Conservation (phyloP, 1,140 invertebrate species). For the Drosophila subobscura region DNA sequence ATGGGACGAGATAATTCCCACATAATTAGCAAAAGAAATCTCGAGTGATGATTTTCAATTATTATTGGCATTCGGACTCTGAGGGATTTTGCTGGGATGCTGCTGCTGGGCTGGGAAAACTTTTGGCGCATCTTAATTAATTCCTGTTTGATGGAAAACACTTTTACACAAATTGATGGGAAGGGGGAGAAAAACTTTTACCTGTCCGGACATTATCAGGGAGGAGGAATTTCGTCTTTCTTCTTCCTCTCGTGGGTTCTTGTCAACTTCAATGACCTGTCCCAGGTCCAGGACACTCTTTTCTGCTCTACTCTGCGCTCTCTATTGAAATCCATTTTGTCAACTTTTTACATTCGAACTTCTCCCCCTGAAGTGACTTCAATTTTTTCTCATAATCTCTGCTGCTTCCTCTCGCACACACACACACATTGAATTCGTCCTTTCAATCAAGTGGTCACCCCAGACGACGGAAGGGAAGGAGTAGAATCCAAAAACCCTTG, state of each 20-base stretch:
- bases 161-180: slow-evolving; percentile 77
- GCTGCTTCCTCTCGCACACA: slow-evolving; percentile 24
- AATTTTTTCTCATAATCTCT: slow-evolving; percentile 75
- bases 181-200: slow-evolving; percentile 65
- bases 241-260: slow-evolving; percentile 10
- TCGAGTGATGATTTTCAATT: slow-evolving; percentile 82
- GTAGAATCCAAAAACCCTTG: slow-evolving; percentile 25
- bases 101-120: slow-evolving; percentile 24
- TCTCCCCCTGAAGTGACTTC: slow-evolving; percentile 45
- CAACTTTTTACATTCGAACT: slow-evolving; percentile 70
- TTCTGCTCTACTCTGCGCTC: slow-evolving; percentile 1
- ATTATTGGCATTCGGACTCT: slow-evolving; percentile 56
- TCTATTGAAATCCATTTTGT: slow-evolving; percentile 67
- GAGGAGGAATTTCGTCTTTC: slow-evolving; percentile 18
- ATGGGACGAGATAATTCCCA: slow-evolving; percentile 68
- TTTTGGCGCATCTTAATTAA: slow-evolving; percentile 77
- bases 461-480: too few relatives aligned
- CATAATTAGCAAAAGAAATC: slow-evolving; percentile 76
- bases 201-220: slow-evolving; percentile 53
- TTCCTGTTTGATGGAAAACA: slow-evolving; percentile 81
- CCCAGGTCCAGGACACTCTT: background rate
- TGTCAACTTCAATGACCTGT: slow-evolving; percentile 54
- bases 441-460: slow-evolving; percentile 67
- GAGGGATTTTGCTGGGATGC: slow-evolving; percentile 10
- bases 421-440: slow-evolving; percentile 73